Evolutionary conservation across 1,140 invertebrate genomes (phyloP).

Genomic region (Drosophila serrata): DNA sequence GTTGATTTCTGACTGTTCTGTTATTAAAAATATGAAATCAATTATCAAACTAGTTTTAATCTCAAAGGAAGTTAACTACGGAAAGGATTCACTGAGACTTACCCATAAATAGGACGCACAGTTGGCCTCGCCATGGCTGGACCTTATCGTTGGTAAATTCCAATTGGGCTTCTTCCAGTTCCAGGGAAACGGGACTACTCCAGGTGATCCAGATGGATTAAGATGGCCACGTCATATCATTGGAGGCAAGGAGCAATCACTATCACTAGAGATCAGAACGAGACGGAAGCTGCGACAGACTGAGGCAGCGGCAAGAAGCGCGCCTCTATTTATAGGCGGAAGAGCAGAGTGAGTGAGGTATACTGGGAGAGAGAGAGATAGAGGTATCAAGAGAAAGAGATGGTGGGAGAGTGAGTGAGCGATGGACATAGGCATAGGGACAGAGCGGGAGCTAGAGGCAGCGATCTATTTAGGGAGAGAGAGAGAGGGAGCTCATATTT

Average conservation of each 20-base stretch:
- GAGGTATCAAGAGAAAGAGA: not conserved
- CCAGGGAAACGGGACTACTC: not conserved
- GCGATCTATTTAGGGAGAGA: not conserved
- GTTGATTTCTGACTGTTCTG: constrained; percentile 4
- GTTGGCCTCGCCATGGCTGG: not conserved
- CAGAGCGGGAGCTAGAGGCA: not conserved
- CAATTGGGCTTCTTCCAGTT: not conserved
- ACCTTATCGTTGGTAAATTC: not conserved
- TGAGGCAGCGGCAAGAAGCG: not conserved
- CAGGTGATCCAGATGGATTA: not conserved
- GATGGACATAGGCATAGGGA: not conserved
- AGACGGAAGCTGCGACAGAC: not conserved
- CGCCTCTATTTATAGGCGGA: not conserved
- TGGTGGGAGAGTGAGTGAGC: not conserved
- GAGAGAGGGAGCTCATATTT: not conserved
- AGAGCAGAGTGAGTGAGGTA: not conserved
- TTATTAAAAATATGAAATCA: not conserved
- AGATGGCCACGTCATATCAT: not conserved
- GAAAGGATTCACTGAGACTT: not conserved
- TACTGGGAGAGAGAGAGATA: too few species aligned
- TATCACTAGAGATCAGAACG: not conserved
- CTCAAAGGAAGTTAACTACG: not conserved
- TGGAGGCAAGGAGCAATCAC: not conserved
- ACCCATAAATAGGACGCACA: not conserved
- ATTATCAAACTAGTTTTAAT: not conserved